Evolutionary conservation across 2,888 invertebrate species (phyloP).

Genomic region (Hylaea fasciaria): DNA sequence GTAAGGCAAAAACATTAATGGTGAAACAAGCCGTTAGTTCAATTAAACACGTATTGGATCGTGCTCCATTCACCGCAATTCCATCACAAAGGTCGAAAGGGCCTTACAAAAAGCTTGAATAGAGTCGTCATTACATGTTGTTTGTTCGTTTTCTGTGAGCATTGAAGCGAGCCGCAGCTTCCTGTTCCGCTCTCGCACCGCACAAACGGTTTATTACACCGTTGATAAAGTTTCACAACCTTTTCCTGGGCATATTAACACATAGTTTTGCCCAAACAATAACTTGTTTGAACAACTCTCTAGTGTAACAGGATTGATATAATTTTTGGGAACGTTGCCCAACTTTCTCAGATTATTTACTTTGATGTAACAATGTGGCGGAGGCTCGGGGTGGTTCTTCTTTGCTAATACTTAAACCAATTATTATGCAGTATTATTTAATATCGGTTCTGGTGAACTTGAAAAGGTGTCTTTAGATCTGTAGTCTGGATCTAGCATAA

Average conservation of each 20-base stretch:
- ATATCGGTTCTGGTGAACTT: constrained; percentile 18
- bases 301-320: constrained; percentile 32
- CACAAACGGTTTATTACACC: constrained; percentile 48
- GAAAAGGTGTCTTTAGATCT: constrained; percentile 20
- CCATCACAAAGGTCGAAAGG: constrained; percentile 65
- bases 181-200: constrained; percentile 67
- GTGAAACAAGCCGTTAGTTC: constrained; percentile 36
- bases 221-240: constrained; percentile 48
- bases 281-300: constrained; percentile 39
- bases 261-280: constrained; percentile 37
- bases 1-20: background rate
- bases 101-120: constrained; percentile 68
- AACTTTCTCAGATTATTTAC: constrained; percentile 32
- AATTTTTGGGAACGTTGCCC: constrained; percentile 29
- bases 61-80: constrained; percentile 50
- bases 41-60: constrained; percentile 46
- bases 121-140: constrained; percentile 69
- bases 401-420: constrained; percentile 29
- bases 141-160: constrained; percentile 63
- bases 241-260: constrained; percentile 51
- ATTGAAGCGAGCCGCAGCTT: constrained; percentile 65
- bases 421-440: constrained; percentile 25
- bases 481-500: constrained; percentile 2
- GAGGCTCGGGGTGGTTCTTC: constrained; percentile 36
- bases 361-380: constrained; percentile 37